A percentile compares a stretch with the other conserved stretches of the same genome.
These are phyloP conservation scores for Caenorhabditis elegans DNA, from an alignment of 1,140 invertebrate genomes.

Conservation along the genomic window DNA sequence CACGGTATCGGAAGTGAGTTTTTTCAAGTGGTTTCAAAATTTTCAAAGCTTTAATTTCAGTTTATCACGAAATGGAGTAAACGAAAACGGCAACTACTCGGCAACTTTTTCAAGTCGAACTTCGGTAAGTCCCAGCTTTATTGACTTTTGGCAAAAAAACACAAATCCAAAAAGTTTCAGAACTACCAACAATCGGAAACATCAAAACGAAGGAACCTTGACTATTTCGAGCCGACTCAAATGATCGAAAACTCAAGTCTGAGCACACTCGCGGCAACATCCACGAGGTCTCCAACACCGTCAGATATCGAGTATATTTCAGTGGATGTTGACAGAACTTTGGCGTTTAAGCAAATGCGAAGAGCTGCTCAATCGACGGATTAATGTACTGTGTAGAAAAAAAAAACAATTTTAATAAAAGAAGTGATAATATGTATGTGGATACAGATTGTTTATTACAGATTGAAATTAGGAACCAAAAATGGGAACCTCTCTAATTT, in stretches of 20 bases:
- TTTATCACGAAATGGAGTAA: not conserved
- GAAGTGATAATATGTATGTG: no score
- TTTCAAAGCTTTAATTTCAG: no score
- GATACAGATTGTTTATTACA: no score
- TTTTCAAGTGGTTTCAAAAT: not conserved
- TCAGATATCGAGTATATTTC: not conserved
- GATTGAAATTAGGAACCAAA: no score
- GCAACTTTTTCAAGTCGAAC: not conserved
- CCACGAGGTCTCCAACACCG: not conserved
- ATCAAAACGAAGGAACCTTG: not conserved
- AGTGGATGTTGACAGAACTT: slow-evolving; percentile 4
- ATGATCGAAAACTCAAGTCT: not conserved
- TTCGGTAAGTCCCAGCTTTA: not conserved
- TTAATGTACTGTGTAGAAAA: not conserved
- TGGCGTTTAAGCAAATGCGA: slow-evolving; percentile 1
- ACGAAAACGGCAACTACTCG: not conserved
- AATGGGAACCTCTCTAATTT: no score
- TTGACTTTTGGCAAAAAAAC: no score
- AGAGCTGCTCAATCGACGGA: not conserved
- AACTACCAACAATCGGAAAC: not conserved
- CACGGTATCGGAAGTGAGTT: slow-evolving; percentile 1
- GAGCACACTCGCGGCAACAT: not conserved
- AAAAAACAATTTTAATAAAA: no score
- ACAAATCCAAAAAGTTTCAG: not conserved
- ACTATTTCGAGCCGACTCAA: not conserved